Evolutionary conservation across 2,888 invertebrate genomes (phyloP).

Genomic region (Tholera decimalis): DNA sequence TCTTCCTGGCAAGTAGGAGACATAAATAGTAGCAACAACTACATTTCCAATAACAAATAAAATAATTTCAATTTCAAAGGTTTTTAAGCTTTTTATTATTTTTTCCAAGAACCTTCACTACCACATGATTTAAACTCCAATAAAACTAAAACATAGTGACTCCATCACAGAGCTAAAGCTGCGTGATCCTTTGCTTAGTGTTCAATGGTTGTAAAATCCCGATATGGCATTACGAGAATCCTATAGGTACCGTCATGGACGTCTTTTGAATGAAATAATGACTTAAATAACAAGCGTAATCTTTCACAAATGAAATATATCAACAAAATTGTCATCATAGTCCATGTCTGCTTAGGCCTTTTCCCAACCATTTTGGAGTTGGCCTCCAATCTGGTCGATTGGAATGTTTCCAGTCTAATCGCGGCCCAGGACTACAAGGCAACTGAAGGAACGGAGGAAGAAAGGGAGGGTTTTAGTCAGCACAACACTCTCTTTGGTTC

Average conservation of each 20-base stretch:
- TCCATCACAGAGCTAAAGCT: not conserved
- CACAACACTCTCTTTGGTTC: too few species aligned
- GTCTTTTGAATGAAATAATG: not conserved
- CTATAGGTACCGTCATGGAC: not conserved
- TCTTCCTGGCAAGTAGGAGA: not conserved
- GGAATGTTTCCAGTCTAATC: too few species aligned
- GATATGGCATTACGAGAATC: not conserved
- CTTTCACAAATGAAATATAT: too few species aligned
- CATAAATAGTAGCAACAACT: not conserved
- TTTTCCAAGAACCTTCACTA: not conserved
- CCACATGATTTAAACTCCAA: not conserved
- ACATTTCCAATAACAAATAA: not conserved
- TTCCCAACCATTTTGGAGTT: too few species aligned
- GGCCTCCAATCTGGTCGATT: too few species aligned
- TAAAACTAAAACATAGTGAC: not conserved
- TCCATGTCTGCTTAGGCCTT: too few species aligned
- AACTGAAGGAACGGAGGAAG: too few species aligned
- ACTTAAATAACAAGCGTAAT: too few species aligned
- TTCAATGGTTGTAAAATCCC: conserved; percentile 9
- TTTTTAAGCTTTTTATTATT: too few species aligned
- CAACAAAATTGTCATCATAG: too few species aligned
- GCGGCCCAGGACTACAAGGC: too few species aligned
- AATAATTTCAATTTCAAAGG: not conserved
- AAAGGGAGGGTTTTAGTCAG: too few species aligned
- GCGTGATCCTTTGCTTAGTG: not conserved